Conservation (phyloP, 2,113 vertebrate species). For the Cricetomys ansorgei region DNA sequence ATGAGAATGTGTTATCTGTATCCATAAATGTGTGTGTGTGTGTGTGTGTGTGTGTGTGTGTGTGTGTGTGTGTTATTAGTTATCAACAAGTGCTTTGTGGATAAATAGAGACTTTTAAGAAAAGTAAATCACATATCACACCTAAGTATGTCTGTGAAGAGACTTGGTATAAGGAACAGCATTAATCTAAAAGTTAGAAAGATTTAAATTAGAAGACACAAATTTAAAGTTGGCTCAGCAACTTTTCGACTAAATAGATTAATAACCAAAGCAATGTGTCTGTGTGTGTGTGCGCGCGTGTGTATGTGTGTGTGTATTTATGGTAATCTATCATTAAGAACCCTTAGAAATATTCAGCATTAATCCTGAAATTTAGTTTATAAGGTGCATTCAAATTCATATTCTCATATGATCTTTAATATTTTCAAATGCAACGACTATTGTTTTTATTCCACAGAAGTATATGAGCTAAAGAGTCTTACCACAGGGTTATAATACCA, state of each 20-base stretch:
- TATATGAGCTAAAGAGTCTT: neutral
- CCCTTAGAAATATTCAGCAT: neutral
- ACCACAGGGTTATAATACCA: neutral
- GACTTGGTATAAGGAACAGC: too few species aligned
- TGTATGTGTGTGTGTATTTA: neutral
- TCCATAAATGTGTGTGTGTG: neutral
- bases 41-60: neutral
- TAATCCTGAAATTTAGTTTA: conserved; percentile 26
- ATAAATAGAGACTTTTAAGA: too few species aligned
- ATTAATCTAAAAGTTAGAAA: too few species aligned
- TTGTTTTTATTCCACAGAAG: neutral
- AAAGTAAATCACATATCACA: too few species aligned
- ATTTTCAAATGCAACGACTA: conserved; percentile 1
- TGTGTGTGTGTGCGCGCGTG: too few species aligned
- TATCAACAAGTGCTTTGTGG: too few species aligned
- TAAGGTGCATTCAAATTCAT: neutral
- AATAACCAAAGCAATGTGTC: too few species aligned
- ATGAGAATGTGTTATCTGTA: neutral
- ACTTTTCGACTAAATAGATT: neutral
- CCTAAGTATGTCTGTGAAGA: too few species aligned
- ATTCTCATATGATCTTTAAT: conserved; percentile 17
- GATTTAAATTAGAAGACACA: too few species aligned
- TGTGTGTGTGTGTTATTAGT: too few species aligned
- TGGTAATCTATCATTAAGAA: neutral
- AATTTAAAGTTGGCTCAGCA: too few species aligned